Evolutionary conservation across 2,113 vertebrate genomes (phyloP).

Genomic region (Oophaga pumilio): DNA sequence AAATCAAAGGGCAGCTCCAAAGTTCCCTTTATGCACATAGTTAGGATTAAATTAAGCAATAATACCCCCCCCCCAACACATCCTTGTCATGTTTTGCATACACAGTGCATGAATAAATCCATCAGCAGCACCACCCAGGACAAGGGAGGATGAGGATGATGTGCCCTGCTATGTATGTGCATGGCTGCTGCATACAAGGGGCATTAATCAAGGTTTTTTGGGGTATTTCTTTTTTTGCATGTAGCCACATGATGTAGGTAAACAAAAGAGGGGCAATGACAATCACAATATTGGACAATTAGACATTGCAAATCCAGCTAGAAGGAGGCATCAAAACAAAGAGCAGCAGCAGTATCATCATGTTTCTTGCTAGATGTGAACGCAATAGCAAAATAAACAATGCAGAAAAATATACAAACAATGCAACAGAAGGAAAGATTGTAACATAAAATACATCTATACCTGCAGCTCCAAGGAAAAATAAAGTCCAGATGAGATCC

Average conservation of each 20-base stretch:
- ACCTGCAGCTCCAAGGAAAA: constrained; percentile 87
- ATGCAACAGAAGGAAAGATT: neutral
- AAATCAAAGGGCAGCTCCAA: neutral
- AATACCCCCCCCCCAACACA: neutral
- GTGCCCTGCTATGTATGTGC: neutral
- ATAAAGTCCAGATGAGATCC: constrained; percentile 83
- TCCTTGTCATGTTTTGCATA: neutral
- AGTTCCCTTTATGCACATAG: neutral
- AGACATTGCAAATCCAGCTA: no score
- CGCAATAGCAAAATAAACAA: neutral
- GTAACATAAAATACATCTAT: constrained; percentile 53
- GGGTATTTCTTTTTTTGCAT: neutral
- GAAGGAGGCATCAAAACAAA: constrained; percentile 32
- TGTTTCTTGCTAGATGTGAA: constrained; percentile 1
- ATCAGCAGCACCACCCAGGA: neutral
- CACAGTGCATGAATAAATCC: constrained; percentile 4
- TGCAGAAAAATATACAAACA: neutral
- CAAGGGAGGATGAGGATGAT: neutral
- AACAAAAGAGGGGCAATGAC: constrained; percentile 26
- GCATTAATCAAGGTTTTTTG: neutral
- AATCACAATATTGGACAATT: no score
- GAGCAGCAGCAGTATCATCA: neutral
- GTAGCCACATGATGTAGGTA: constrained; percentile 1
- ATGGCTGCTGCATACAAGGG: constrained; percentile 5
- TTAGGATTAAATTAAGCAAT: neutral